Percentiles rank a stretch among this genome's conserved stretches.
Conservation (phyloP, 2,113 vertebrate species). For the Eublepharis macularius region DNA sequence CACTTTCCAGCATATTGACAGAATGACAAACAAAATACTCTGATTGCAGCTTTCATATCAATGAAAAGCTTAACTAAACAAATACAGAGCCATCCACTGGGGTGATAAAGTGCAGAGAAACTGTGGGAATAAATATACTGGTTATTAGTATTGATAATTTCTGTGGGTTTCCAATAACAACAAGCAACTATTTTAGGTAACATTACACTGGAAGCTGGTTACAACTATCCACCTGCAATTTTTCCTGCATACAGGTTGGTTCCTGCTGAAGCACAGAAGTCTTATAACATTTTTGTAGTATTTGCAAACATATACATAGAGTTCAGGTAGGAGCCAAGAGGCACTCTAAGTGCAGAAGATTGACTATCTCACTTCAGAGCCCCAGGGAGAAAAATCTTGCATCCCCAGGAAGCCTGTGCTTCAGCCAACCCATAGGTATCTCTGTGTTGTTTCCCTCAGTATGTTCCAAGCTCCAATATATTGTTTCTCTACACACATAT, state of each 20-base stretch:
- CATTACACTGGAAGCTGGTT: not conserved
- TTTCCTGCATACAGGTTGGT: not conserved
- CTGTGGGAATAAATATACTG: not conserved
- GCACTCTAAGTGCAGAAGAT: too few relatives aligned
- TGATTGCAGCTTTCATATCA: not conserved
- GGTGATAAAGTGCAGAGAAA: rapidly evolving
- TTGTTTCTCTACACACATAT: too few relatives aligned
- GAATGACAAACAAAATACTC: not conserved
- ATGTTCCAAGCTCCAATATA: too few relatives aligned
- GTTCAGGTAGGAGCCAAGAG: too few relatives aligned
- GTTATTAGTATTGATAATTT: not conserved
- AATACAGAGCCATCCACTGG: not conserved
- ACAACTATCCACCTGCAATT: not conserved
- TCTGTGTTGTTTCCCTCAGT: too few relatives aligned
- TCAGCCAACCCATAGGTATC: too few relatives aligned
- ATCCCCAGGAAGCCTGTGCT: too few relatives aligned
- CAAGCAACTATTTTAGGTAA: not conserved
- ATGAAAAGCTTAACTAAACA: not conserved
- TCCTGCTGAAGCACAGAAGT: too few relatives aligned
- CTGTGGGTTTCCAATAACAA: not conserved
- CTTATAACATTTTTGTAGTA: too few relatives aligned
- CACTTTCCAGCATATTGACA: not conserved
- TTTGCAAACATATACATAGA: too few relatives aligned
- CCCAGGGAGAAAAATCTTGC: too few relatives aligned
- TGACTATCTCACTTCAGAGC: too few relatives aligned